phyloP scores from a whole-genome alignment of 2,113 vertebrate genomes.

The Psettodes erumei region DNA sequence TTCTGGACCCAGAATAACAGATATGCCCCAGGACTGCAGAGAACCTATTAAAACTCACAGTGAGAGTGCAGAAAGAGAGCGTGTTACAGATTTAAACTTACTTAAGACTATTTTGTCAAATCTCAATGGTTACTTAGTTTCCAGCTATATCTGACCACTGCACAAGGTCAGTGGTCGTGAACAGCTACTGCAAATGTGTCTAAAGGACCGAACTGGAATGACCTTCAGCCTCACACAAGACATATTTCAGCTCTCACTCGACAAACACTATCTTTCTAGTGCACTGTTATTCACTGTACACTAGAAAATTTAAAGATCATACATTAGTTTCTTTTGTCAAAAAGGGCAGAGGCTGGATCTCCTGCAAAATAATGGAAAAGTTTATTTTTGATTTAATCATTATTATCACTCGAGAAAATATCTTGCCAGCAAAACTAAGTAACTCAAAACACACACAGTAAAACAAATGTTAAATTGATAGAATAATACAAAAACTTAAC shows the following conservation, averaged over 20 bases:
- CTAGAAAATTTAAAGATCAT: not conserved
- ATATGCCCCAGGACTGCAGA: slow-evolving; percentile 35
- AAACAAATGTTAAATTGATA: not conserved
- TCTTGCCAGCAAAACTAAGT: not conserved
- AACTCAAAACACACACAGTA: not conserved
- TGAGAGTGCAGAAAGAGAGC: slow-evolving; percentile 31
- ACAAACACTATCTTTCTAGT: too few species aligned
- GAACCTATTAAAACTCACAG: slow-evolving; percentile 63
- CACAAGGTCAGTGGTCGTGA: slow-evolving; percentile 37
- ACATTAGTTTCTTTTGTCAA: not conserved
- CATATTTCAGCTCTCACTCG: too few species aligned
- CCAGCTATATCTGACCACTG: slow-evolving; percentile 11
- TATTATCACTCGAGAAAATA: not conserved
- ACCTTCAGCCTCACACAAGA: slow-evolving; percentile 39
- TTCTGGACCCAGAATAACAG: slow-evolving; percentile 31
- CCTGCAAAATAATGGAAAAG: not conserved
- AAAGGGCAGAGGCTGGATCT: not conserved
- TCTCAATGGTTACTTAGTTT: slow-evolving; percentile 25
- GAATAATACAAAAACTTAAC: not conserved
- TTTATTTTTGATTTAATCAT: not conserved
- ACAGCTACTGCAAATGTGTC: slow-evolving; percentile 35
- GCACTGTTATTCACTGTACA: not conserved
- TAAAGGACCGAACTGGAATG: slow-evolving; percentile 30
- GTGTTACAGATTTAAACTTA: slow-evolving; percentile 36
- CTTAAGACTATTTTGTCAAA: slow-evolving; percentile 29